Evolutionary conservation across 1,140 invertebrate genomes (phyloP), one percentile per base, ranked within the genome.

Genomic region (Thereuonema tuberculata): DNA sequence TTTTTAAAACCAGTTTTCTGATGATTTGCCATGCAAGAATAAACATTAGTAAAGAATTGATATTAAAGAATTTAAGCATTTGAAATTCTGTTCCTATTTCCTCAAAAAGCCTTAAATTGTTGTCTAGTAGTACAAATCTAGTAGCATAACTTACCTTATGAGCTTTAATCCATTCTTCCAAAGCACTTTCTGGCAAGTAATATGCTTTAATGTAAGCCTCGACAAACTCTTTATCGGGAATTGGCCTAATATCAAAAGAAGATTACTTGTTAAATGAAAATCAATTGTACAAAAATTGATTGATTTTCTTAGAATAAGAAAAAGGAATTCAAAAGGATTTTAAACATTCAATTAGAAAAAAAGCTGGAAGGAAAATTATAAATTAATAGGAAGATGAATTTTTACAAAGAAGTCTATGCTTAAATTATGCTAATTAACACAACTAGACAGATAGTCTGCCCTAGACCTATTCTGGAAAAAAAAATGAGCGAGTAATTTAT

Each of bases 181-280:
- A 77, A 60, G 84, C 83, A 60, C 80, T 80, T 66, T 95, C 86
- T 0, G 91, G 87, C 63, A 95, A 78, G 76, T 98, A 99, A 71
- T 89, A 98, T 0, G 93, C 93, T 72, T 98, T 98, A 1, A 99
- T 87, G 69, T 95, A 98, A 25, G 80, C 80, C 74, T 98, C 93
- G 0, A 98, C 93, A 67, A 89, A 92, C 53, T 91, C 84, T 66
- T 84, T 82, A 69, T 91, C 85, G 12, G 93, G 91, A 37, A 96
- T 80, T 17, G 91, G 92, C 70, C 76, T 76, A 56, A 67, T 66
- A 62, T 52, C 26, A 37, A 5, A 37, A 14, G 31, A 37, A 37
- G 5, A 9, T 17, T 17, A 37, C 17, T 37, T 9, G 31, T 17
- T 9, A 37, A 37, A 37, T 5, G 31, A 37, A 5, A 37, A n/a